Evolutionary conservation across 2,797 vertebrate species (phyloP).

Genomic region (Mycteria americana): DNA sequence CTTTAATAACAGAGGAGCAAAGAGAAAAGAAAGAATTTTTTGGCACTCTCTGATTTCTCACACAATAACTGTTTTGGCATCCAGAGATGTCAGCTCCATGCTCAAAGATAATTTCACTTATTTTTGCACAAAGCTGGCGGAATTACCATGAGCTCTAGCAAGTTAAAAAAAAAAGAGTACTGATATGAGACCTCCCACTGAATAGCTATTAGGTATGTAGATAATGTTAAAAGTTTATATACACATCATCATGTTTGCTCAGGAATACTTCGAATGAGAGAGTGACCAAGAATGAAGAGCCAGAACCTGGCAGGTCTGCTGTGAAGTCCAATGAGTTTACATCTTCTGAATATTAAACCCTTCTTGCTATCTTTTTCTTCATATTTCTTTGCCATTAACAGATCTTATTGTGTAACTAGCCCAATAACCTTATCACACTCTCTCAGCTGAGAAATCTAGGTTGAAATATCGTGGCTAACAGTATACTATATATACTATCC

Average conservation of each 20-base stretch:
- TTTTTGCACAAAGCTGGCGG: background rate
- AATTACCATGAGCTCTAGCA: background rate
- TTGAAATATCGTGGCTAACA: background rate
- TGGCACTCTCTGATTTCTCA: background rate
- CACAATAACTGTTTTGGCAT: conserved; percentile 29
- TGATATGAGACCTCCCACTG: background rate
- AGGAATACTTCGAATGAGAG: background rate
- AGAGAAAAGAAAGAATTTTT: background rate
- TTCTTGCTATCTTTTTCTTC: background rate
- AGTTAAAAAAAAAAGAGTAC: background rate
- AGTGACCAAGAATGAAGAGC: background rate
- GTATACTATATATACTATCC: background rate
- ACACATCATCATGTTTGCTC: background rate
- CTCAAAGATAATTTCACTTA: conserved; percentile 12
- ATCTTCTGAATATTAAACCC: background rate
- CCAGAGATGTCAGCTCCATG: background rate
- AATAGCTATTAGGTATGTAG: background rate
- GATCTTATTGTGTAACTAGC: background rate
- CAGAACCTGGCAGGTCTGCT: background rate
- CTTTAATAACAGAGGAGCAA: conserved; percentile 31
- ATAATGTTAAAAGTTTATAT: background rate
- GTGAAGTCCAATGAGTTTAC: background rate
- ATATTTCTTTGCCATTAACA: background rate
- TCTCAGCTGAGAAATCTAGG: background rate
- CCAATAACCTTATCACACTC: background rate